These are phyloP conservation scores for Holacanthella duospinosa DNA, from an alignment of 2,888 invertebrate species.

Conservation along the genomic window DNA sequence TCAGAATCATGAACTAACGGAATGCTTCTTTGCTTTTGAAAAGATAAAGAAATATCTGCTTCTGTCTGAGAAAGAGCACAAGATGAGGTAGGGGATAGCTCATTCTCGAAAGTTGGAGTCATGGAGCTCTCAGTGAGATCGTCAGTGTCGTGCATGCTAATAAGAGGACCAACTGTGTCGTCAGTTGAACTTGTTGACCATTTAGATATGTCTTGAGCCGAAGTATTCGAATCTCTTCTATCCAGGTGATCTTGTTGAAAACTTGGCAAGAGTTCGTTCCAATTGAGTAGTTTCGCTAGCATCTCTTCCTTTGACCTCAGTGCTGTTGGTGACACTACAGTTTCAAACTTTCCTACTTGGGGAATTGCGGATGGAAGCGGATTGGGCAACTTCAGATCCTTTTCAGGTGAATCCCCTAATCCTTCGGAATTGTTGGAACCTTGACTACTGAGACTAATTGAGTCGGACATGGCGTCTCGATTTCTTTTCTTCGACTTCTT, in stretches of 20 bases:
- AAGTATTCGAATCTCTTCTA: too few relatives aligned
- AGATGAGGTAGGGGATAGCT: background rate
- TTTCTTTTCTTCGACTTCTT: background rate
- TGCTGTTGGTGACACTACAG: background rate
- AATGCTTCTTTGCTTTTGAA: too few relatives aligned
- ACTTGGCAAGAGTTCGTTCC: slow-evolving; percentile 13
- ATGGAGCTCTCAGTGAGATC: background rate
- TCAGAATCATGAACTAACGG: background rate
- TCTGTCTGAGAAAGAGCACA: background rate
- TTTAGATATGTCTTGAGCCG: too few relatives aligned
- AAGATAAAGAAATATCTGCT: too few relatives aligned
- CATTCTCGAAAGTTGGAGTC: background rate
- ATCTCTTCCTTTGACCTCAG: slow-evolving; percentile 65
- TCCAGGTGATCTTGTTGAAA: background rate
- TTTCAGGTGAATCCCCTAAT: slow-evolving; percentile 11
- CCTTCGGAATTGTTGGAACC: slow-evolving; percentile 31
- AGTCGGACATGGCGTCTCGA: slow-evolving; percentile 30
- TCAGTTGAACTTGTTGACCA: background rate
- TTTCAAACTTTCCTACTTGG: background rate
- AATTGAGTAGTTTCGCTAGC: slow-evolving; percentile 55
- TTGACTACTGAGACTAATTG: slow-evolving; percentile 27
- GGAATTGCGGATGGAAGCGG: background rate
- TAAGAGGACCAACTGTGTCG: background rate
- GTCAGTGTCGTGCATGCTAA: background rate
- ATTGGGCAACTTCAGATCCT: slow-evolving; percentile 32